Base-by-base conservation (phyloP, 2,113 vertebrate genomes). In the Neotoma lepida region DNA sequence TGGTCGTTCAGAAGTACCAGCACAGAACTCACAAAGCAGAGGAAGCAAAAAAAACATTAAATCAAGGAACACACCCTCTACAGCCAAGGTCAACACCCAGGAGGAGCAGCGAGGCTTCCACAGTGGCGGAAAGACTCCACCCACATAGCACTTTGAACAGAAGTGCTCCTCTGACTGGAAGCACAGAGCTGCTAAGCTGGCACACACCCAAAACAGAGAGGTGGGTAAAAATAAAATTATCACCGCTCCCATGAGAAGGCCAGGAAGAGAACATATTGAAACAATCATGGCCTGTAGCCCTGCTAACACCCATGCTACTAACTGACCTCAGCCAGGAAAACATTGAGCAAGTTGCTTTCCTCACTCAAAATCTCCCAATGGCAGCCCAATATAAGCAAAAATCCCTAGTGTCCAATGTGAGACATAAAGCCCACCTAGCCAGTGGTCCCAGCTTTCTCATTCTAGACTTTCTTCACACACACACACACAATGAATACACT, bases 201-300 rank as follows among this genome's bases (percentile, higher is more conserved):
- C 8, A 1, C 66, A 97, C 9, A 68, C 85, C 71, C 88, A 82
- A 90, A 97, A 96, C 93, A 89, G 94, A 91, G 51, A 94, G 22
- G 70, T 96, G 93, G 85, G 94, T 95, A 96, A 96, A 95, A 97
- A 97, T 96, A 96, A 95, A 96, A 96, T 88, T 81, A 90, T 46
- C n/a, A 88, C 88, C 81, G 58, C 90, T 97, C 85, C 93, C 88
- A 1, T 82, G 94, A 97, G 96, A 95, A 95, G 95, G 88, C 88
- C 92, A 96, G 92, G 95, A 97, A 97, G 90, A 97, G 93, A 97
- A 96, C 92, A 95, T 84, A 96, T 8, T 94, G 88, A 96, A 97
- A 96, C 77, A 96, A 93, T 96, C 92, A 88, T 22, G 51, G 93
- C 92, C 89, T 81, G 39, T 41, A 93, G 64, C 88, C 86, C 85